Conservation (phyloP, 2,797 vertebrate genomes). For the Loris lydekkerianus region DNA sequence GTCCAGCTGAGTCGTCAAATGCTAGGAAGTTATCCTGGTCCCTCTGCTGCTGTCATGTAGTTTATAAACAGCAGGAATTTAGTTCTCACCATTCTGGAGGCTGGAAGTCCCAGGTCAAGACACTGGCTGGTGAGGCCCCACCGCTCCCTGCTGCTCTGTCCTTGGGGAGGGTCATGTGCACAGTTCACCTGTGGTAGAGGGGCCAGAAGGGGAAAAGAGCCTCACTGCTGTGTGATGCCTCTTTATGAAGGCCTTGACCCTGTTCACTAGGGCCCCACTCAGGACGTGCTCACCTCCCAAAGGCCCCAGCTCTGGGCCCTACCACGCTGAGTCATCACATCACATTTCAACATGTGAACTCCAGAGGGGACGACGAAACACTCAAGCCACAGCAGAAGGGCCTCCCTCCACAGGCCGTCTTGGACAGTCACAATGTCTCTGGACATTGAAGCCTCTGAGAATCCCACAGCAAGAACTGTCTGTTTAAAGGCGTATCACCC, state of each 20-base stretch:
- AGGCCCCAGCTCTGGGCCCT: too few relatives aligned
- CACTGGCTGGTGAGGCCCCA: fast-evolving
- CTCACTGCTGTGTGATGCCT: neutral
- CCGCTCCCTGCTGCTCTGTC: too few relatives aligned
- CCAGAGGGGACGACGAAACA: neutral
- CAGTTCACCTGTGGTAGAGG: too few relatives aligned
- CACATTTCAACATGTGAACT: too few relatives aligned
- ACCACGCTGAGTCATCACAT: neutral
- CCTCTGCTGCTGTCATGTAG: too few relatives aligned
- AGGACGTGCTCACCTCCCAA: fast-evolving
- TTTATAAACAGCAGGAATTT: neutral
- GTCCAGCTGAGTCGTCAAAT: too few relatives aligned
- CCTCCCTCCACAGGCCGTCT: neutral
- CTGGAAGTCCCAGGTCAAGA: too few relatives aligned
- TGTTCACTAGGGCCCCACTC: too few relatives aligned
- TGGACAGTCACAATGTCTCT: fast-evolving
- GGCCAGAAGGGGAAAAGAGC: neutral
- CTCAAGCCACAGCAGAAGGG: fast-evolving
- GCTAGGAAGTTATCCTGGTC: neutral
- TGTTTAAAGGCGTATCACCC: neutral
- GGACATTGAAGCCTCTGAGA: too few relatives aligned
- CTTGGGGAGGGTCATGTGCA: fast-evolving
- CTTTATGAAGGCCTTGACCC: too few relatives aligned
- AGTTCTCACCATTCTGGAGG: too few relatives aligned
- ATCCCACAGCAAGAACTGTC: too few relatives aligned